Percentiles rank a stretch among this genome's conserved stretches.
phyloP scores from a whole-genome alignment of 2,888 invertebrate species.

The Athrips mouffetella region DNA sequence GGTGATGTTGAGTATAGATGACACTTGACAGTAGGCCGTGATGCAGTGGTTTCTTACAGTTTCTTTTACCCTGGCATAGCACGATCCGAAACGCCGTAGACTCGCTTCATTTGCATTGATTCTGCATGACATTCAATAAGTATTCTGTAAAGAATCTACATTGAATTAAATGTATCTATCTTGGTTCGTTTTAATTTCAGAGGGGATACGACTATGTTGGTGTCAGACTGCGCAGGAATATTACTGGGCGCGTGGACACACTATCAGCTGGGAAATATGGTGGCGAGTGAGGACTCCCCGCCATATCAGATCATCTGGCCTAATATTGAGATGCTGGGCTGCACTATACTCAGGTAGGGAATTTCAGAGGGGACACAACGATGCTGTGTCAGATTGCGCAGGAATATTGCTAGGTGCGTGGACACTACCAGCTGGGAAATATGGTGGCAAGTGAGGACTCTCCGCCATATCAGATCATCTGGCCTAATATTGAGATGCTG shows the following conservation, averaged over 20 bases:
- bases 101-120: no score
- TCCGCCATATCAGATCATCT: slow-evolving; percentile 87
- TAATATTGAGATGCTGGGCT: slow-evolving; percentile 83
- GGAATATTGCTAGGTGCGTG: slow-evolving; percentile 90
- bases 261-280: slow-evolving; percentile 86
- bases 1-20: no score
- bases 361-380: slow-evolving; percentile 89
- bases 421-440: slow-evolving; percentile 89
- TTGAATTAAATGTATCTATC: no score
- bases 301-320: slow-evolving; percentile 90
- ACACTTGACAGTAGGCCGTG: no score
- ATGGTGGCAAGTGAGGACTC: slow-evolving; percentile 77
- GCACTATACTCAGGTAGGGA: slow-evolving; percentile 78
- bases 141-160: no score
- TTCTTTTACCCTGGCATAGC: no score
- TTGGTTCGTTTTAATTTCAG: slow-evolving; percentile 59
- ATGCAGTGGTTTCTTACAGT: no score
- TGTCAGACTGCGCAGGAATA: slow-evolving; percentile 89
- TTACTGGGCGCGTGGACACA: slow-evolving; percentile 90
- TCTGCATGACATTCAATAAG: no score
- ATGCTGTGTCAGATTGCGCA: slow-evolving; percentile 90
- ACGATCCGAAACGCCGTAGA: no score
- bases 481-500: slow-evolving; percentile 87
- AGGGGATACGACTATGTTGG: slow-evolving; percentile 93
- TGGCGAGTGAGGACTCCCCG: slow-evolving; percentile 78